Evolutionary conservation across 2,113 vertebrate species (phyloP), one percentile per base, ranked within the genome.

Genomic region (Cricetomys ansorgei): DNA sequence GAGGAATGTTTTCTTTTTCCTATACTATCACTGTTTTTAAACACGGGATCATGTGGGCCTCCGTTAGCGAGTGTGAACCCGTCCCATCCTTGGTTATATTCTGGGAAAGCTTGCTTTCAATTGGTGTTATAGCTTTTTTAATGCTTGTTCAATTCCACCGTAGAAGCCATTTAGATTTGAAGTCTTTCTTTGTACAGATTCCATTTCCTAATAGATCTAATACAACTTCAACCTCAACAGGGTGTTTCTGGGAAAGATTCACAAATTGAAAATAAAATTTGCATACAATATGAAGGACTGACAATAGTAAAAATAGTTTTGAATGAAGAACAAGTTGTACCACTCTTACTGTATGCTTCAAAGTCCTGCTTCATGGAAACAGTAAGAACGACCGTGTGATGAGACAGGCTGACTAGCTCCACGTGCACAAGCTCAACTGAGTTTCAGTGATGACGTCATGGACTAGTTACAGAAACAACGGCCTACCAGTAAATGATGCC

Each of bases 191-290:
- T 64, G 21, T 93, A 80, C 15, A 55, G 21, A 64, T 79, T 90
- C 23, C 84, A 90, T 79, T 76, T 89, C 57, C 69, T 89, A 85
- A 93, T n/a, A 8, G 45, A 72, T 55, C 73, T 67, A 87, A 81
- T 40, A 81, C 23, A 93, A 45, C 77, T 80, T 79, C 87, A 93
- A 65, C 86, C 88, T 76, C 72, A 87, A 90, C 64, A 73, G 87
- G 72, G 87, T 65, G 45, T 93, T 65, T 77, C 15, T 40, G 37
- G 55, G 70, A 79, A 77, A 93, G 53, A 90, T 72, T 84, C n/a
- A 80, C 16, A 55, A 73, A 40, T 72, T 93, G 53, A 93, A 29
- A 57, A 31, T 53, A 64, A 95, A 89, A 79, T 95, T 48, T 70
- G 76, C 62, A 53, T 45, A 73, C 45, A 86, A 89, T 64, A 45